Conservation (phyloP, 1,140 invertebrate species). For the Papilio polytes region DNA sequence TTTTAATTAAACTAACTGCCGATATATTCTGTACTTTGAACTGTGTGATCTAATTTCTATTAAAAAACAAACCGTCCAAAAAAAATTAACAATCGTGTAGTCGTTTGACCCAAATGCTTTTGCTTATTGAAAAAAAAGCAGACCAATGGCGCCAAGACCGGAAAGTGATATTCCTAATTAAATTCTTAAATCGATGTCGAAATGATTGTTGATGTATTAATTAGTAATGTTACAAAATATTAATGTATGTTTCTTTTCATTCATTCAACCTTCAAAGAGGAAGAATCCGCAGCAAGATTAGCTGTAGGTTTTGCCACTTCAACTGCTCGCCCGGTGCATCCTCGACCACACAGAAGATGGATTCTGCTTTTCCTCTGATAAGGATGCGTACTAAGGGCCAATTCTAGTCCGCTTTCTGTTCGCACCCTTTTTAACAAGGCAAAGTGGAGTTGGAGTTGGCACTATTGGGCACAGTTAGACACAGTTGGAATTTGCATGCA, state of each 20-base stretch:
- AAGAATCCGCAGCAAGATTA: no score
- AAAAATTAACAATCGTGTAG: neutral
- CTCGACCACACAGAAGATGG: no score
- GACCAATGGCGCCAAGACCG: constrained; percentile 23
- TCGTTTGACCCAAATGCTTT: neutral
- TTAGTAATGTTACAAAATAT: neutral
- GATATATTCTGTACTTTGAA: constrained; percentile 12
- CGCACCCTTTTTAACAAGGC: no score
- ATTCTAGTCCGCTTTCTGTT: no score
- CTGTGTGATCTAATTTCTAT: constrained; percentile 5
- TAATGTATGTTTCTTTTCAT: neutral
- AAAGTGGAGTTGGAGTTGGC: no score
- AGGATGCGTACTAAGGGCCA: no score
- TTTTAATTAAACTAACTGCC: neutral
- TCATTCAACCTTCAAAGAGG: neutral
- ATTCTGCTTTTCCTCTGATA: no score
- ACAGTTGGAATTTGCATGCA: no score
- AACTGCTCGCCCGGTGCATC: no score
- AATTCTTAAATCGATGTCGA: constrained; percentile 29
- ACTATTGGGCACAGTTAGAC: no score
- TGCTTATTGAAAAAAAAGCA: constrained; percentile 19
- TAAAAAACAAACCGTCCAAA: constrained; percentile 15
- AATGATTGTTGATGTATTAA: constrained; percentile 22
- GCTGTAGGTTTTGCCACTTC: no score
- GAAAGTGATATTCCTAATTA: constrained; percentile 27